phyloP scores from a whole-genome alignment of 1,140 invertebrate genomes.

The Neodiprion pinetum region DNA sequence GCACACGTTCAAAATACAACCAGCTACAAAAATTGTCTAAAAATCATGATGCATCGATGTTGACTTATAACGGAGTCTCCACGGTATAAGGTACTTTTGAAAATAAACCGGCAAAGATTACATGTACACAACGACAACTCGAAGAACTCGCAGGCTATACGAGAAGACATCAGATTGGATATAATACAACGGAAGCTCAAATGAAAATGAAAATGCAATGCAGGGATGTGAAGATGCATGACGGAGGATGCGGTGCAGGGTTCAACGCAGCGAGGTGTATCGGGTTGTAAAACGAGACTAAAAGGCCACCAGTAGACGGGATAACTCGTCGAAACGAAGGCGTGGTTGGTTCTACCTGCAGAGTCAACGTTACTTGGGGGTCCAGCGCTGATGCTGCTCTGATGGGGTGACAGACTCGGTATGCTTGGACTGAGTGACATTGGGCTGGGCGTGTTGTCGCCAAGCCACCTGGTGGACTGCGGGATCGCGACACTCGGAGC shows the following conservation, averaged over 20 bases:
- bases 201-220: slow-evolving; percentile 3
- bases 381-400: slow-evolving; percentile 50
- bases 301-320: neutral
- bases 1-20: too few relatives aligned
- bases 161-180: neutral
- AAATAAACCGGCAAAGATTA: neutral
- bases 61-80: neutral
- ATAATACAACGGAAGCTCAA: neutral
- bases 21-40: neutral
- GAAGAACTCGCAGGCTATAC: neutral
- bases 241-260: too few relatives aligned
- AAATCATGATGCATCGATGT: neutral
- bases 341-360: slow-evolving; percentile 46
- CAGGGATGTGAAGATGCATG: neutral
- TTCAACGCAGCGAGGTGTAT: too few relatives aligned
- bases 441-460: slow-evolving; percentile 64
- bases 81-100: neutral
- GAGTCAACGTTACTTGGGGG: slow-evolving; percentile 58
- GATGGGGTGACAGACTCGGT: slow-evolving; percentile 63
- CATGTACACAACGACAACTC: neutral
- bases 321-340: neutral
- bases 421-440: slow-evolving; percentile 67
- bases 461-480: slow-evolving; percentile 61
- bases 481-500: slow-evolving; percentile 54
- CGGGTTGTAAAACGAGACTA: too few relatives aligned